Evolutionary conservation across 1,140 invertebrate species (phyloP).

Genomic region (Trichogramma pretiosum): DNA sequence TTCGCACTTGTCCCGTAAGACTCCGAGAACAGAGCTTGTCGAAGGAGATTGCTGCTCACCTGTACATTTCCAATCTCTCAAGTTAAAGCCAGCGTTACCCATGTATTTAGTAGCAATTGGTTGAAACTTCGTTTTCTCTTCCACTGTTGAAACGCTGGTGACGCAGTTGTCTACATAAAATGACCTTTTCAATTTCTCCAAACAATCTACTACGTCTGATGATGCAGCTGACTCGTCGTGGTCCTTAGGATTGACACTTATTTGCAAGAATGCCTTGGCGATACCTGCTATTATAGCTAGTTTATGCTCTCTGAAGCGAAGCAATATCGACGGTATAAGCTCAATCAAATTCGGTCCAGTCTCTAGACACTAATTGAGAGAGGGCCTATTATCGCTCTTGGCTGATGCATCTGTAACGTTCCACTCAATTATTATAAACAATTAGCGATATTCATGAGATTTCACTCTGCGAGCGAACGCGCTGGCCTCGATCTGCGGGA

Average conservation of each 20-base stretch:
- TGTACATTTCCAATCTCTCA: slow-evolving; percentile 12
- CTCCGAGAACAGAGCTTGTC: slow-evolving; percentile 4
- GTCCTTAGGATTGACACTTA: slow-evolving; percentile 11
- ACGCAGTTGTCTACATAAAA: slow-evolving; percentile 18
- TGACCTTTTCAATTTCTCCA: not conserved
- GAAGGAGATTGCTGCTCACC: not conserved
- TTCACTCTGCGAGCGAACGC: no score
- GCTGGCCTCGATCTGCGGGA: no score
- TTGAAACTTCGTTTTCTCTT: slow-evolving; percentile 5
- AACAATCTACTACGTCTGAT: slow-evolving; percentile 17
- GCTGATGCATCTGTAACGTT: no score
- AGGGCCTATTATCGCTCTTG: slow-evolving; percentile 17
- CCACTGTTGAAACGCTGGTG: not conserved
- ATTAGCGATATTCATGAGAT: no score
- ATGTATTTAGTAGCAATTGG: slow-evolving; percentile 1
- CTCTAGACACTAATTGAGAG: slow-evolving; percentile 37
- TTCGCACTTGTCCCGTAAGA: slow-evolving; percentile 6
- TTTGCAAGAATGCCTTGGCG: slow-evolving; percentile 22
- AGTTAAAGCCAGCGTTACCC: slow-evolving; percentile 3
- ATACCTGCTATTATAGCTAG: slow-evolving; percentile 26
- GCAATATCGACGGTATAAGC: slow-evolving; percentile 8
- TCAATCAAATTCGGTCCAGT: slow-evolving; percentile 22
- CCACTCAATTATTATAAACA: no score
- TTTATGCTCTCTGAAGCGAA: slow-evolving; percentile 21
- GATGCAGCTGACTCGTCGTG: slow-evolving; percentile 13